These are phyloP conservation scores for Coenobita brevimanus DNA, from an alignment of 1,140 invertebrate genomes.

Conservation along the genomic window DNA sequence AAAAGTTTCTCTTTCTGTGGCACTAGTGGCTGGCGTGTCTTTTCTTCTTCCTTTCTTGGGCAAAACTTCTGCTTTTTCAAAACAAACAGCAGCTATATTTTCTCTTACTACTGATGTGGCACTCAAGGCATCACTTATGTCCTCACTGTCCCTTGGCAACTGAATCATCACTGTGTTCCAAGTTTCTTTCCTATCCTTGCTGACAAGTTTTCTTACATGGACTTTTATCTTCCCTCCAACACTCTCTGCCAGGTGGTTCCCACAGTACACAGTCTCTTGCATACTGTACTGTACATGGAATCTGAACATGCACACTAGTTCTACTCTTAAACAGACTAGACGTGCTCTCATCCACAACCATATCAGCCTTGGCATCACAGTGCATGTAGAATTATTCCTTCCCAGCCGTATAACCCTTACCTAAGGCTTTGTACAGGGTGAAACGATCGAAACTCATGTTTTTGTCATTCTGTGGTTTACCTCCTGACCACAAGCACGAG, in stretches of 20 bases:
- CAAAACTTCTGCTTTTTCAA: too few species aligned
- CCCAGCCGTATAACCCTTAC: background rate
- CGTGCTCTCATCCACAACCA: background rate
- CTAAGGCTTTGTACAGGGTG: background rate
- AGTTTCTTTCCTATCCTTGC: background rate
- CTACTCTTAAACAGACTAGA: too few species aligned
- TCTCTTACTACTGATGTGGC: too few species aligned
- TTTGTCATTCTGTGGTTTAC: background rate
- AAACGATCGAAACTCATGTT: background rate
- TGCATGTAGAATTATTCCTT: constrained; percentile 16
- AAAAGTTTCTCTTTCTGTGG: too few species aligned
- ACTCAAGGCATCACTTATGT: too few species aligned
- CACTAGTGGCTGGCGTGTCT: too few species aligned
- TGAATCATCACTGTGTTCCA: constrained; percentile 15
- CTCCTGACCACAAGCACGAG: constrained; percentile 30
- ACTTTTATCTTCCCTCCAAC: constrained; percentile 25
- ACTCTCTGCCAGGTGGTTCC: background rate
- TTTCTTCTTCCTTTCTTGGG: too few species aligned
- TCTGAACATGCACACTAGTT: too few species aligned
- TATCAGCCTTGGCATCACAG: constrained; percentile 14
- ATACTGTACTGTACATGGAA: too few species aligned
- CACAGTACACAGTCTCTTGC: background rate
- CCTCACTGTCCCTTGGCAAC: too few species aligned
- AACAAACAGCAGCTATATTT: too few species aligned
- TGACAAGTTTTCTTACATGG: background rate